Percentiles rank a stretch among this genome's conserved stretches.
Evolutionary conservation across 2,888 invertebrate species (phyloP).

Genomic region (Tipula vernalis): DNA sequence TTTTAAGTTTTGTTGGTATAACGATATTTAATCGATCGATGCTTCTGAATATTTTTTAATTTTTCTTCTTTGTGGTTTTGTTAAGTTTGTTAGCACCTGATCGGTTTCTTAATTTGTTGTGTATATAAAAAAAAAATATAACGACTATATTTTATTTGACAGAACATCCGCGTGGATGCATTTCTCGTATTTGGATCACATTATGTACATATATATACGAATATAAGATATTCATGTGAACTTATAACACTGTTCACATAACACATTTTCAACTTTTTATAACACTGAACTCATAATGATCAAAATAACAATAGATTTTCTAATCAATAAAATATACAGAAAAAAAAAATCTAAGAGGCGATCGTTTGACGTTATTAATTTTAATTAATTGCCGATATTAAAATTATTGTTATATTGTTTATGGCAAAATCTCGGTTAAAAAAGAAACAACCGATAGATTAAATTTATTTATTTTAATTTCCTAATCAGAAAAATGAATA

Average conservation of each 20-base stretch:
- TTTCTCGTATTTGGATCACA: neutral
- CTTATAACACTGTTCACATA: neutral
- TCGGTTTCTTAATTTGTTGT: neutral
- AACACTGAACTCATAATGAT: neutral
- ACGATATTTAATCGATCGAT: neutral
- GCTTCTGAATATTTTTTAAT: neutral
- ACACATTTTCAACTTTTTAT: neutral
- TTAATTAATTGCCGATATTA: neutral
- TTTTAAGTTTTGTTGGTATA: neutral
- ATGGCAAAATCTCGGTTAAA: neutral
- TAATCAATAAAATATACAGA: neutral
- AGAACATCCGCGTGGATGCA: neutral
- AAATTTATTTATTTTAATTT: neutral
- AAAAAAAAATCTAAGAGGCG: neutral
- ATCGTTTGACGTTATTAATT: neutral
- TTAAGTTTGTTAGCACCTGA: neutral
- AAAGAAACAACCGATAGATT: neutral
- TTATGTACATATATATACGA: too few species aligned
- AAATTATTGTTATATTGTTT: neutral
- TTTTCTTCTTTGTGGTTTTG: neutral
- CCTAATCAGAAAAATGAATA: neutral
- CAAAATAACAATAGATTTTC: neutral
- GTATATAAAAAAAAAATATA: neutral
- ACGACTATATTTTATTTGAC: neutral
- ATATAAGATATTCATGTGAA: too few species aligned